Evolutionary conservation across 2,113 vertebrate species (phyloP).

Genomic region (Antigone vipio): DNA sequence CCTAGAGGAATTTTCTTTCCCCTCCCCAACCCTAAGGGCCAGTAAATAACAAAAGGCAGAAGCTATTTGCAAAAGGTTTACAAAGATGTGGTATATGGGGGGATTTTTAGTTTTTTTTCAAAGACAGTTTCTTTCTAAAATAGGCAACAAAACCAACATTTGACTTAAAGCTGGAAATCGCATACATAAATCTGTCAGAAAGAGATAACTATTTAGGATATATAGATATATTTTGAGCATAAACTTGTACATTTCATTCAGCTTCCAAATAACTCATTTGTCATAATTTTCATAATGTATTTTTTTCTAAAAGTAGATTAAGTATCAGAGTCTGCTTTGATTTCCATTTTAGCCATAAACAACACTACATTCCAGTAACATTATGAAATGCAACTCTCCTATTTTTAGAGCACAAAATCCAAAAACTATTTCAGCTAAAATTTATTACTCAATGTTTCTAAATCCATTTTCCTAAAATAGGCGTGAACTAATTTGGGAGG

Average conservation of each 20-base stretch:
- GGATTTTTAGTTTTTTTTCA: neutral
- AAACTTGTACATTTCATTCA: neutral
- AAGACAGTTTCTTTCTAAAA: neutral
- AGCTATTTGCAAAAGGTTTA: neutral
- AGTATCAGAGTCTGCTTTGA: neutral
- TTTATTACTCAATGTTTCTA: neutral
- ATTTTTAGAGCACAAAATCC: neutral
- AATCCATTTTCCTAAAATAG: neutral
- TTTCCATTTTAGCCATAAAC: neutral
- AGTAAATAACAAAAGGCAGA: neutral
- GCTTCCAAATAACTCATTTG: neutral
- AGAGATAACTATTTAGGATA: neutral
- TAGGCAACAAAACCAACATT: neutral
- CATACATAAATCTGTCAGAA: neutral
- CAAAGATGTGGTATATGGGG: neutral
- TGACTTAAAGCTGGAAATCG: neutral
- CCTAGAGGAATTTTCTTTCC: neutral
- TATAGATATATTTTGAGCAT: neutral
- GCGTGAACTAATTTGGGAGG: neutral
- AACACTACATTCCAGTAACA: neutral
- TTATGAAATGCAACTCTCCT: neutral
- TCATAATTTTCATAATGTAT: neutral
- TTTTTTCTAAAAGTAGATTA: neutral
- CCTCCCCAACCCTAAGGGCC: neutral
- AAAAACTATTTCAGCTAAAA: neutral